phyloP scores from a whole-genome alignment of 2,113 vertebrate species.

The Malaclemys terrapin region DNA sequence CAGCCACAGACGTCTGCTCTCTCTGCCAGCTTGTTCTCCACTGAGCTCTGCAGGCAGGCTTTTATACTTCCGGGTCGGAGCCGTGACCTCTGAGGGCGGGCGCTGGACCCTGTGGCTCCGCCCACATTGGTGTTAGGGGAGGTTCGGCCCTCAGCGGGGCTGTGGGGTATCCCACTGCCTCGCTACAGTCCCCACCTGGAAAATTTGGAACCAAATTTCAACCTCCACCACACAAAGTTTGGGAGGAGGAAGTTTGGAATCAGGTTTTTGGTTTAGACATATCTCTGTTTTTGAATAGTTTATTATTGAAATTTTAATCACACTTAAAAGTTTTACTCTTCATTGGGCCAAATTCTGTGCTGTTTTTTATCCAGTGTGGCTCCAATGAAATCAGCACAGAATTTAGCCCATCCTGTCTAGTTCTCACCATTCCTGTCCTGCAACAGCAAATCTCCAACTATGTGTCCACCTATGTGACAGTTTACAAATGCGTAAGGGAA shows the following conservation, averaged over 20 bases:
- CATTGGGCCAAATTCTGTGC: background rate
- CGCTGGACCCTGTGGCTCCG: too few species aligned
- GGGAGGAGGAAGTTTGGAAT: background rate
- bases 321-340: background rate
- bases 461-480: background rate
- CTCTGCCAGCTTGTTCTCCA: too few species aligned
- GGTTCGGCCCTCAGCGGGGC: too few species aligned
- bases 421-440: background rate
- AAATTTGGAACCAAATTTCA: background rate
- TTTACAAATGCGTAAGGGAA: constrained; percentile 38
- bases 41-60: too few species aligned
- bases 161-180: too few species aligned
- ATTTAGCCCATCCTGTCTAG: background rate
- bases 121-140: too few species aligned
- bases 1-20: too few species aligned
- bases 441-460: background rate
- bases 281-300: background rate
- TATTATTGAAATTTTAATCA: constrained; percentile 11
- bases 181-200: background rate
- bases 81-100: too few species aligned
- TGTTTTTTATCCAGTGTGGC: background rate
- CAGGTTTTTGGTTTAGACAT: background rate
- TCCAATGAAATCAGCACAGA: background rate
- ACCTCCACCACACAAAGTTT: rapidly evolving
- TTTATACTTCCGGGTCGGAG: too few species aligned